Evolutionary conservation across 1,140 invertebrate species (phyloP).

Genomic region (Nephotettix cincticeps): DNA sequence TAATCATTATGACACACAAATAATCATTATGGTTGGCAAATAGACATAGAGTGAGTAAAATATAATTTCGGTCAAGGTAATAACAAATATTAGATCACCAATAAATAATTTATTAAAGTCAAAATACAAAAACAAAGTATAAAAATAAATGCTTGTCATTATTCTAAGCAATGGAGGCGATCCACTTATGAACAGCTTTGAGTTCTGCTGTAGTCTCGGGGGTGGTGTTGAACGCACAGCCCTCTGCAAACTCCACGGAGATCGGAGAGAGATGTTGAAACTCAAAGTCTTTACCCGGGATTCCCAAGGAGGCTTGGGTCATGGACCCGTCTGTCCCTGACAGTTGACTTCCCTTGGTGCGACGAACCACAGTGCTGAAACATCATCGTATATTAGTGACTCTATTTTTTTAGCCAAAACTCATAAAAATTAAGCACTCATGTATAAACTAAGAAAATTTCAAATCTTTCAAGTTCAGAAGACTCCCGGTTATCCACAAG

Average conservation of each 20-base stretch:
- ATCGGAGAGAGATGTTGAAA: constrained; percentile 67
- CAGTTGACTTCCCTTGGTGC: constrained; percentile 75
- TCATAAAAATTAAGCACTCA: too few species aligned
- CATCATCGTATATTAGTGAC: constrained; percentile 29
- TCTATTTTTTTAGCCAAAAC: too few species aligned
- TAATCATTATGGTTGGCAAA: too few species aligned
- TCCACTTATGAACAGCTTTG: constrained; percentile 62
- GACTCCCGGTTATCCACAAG: too few species aligned
- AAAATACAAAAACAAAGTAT: constrained; percentile 9
- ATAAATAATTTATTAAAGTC: not conserved
- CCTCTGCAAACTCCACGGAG: constrained; percentile 73
- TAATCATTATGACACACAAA: too few species aligned
- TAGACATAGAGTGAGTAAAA: too few species aligned
- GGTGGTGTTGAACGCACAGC: constrained; percentile 60
- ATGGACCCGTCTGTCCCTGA: constrained; percentile 67
- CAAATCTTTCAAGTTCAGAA: too few species aligned
- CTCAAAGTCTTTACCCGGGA: constrained; percentile 75
- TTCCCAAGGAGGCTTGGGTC: constrained; percentile 63
- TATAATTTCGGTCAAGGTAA: too few species aligned
- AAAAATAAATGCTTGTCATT: not conserved
- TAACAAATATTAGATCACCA: too few species aligned
- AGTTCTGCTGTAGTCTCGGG: constrained; percentile 56
- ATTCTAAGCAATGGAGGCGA: constrained; percentile 56
- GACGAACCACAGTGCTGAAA: constrained; percentile 70
- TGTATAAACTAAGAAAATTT: too few species aligned